Percentiles rank a stretch among this genome's conserved stretches.
These are phyloP conservation scores for Trachops cirrhosus DNA, from an alignment of 2,797 vertebrate genomes.

Conservation along the genomic window DNA sequence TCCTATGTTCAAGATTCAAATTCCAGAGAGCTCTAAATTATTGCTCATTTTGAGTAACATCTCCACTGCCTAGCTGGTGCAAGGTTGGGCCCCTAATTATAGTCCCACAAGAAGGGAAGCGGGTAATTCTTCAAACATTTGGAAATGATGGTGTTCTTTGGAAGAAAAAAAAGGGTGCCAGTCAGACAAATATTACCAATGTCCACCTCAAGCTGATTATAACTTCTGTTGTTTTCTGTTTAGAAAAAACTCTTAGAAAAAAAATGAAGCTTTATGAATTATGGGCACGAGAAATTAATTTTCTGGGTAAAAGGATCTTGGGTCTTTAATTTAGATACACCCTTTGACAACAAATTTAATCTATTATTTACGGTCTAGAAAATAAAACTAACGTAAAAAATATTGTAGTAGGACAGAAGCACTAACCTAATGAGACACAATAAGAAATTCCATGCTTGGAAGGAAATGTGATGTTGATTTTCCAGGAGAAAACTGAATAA, in stretches of 20 bases:
- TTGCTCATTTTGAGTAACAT: background rate
- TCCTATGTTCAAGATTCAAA: background rate
- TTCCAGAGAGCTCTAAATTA: conserved; percentile 3
- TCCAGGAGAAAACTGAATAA: background rate
- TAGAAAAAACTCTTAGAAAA: background rate
- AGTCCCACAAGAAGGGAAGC: background rate
- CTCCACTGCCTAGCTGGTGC: background rate
- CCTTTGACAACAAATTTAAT: background rate
- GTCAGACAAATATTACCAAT: conserved; percentile 2
- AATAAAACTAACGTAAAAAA: background rate
- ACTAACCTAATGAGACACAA: background rate
- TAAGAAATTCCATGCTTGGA: background rate
- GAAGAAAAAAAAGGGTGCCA: background rate
- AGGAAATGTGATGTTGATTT: background rate
- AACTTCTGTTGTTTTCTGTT: conserved; percentile 5
- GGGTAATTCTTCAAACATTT: conserved; percentile 33
- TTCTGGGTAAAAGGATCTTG: background rate
- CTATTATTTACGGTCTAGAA: background rate
- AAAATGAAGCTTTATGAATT: conserved; percentile 2
- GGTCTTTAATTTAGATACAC: background rate
- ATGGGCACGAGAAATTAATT: background rate
- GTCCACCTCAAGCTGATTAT: background rate
- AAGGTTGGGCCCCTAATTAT: background rate
- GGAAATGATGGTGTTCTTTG: background rate
- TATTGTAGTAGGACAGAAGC: background rate